Percentiles rank a stretch among this genome's conserved stretches.
Evolutionary conservation across 2,888 invertebrate species (phyloP).

Genomic region (Tipula helvola): DNA sequence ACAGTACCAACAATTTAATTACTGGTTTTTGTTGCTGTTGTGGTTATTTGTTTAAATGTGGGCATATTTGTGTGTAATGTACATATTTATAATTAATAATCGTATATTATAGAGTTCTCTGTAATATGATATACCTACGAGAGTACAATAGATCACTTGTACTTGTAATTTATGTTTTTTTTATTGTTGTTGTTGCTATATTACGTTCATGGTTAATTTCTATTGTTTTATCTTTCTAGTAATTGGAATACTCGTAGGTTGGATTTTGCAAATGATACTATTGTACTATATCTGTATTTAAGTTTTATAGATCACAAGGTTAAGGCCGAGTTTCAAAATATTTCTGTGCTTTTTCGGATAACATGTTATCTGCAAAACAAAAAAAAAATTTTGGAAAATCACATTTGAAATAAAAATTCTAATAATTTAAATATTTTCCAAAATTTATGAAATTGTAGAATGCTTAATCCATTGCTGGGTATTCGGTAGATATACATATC

Average conservation of each 20-base stretch:
- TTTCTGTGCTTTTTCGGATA: too few relatives aligned
- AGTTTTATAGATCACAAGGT: too few relatives aligned
- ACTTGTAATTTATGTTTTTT: neutral
- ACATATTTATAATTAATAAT: neutral
- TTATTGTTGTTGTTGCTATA: neutral
- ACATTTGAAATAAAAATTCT: too few relatives aligned
- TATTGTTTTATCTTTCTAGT: neutral
- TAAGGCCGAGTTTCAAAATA: too few relatives aligned
- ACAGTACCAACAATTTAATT: neutral
- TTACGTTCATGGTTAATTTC: neutral
- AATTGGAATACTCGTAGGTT: neutral
- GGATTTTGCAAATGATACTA: neutral
- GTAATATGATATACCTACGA: neutral
- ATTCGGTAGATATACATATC: too few relatives aligned
- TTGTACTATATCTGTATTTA: too few relatives aligned
- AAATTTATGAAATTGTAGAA: too few relatives aligned
- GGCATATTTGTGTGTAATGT: neutral
- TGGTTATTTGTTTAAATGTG: neutral
- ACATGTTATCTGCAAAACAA: too few relatives aligned
- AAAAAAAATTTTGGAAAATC: too few relatives aligned
- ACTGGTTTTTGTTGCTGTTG: neutral
- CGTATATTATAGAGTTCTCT: neutral
- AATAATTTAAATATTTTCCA: too few relatives aligned
- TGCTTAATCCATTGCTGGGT: too few relatives aligned
- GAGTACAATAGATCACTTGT: neutral